Evolutionary conservation across 2,888 invertebrate species (phyloP).

Genomic region (Dicyrtoma fusca): DNA sequence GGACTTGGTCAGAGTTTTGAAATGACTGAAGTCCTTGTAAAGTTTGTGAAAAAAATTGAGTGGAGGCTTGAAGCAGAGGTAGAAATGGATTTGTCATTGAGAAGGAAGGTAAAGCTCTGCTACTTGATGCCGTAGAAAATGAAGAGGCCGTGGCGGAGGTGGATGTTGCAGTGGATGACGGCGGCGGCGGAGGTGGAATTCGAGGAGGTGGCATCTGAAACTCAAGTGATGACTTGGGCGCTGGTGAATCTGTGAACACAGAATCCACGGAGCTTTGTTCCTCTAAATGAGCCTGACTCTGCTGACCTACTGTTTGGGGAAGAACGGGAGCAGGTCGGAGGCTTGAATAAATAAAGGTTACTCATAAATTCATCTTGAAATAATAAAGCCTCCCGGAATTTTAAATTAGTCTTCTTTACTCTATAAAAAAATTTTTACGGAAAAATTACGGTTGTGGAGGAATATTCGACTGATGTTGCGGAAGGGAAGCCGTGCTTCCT

Average conservation of each 20-base stretch:
- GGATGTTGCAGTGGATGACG: background rate
- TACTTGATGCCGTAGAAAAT: background rate
- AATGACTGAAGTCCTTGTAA: constrained; percentile 41
- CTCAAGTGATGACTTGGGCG: constrained; percentile 40
- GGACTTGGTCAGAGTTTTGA: constrained; percentile 25
- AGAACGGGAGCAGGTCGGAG: constrained; percentile 57
- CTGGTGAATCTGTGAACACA: constrained; percentile 45
- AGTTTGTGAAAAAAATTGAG: constrained; percentile 52
- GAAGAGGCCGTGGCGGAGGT: background rate
- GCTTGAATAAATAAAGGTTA: constrained; percentile 57
- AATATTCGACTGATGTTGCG: constrained; percentile 26
- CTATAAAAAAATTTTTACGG: too few species aligned
- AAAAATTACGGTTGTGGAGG: constrained; percentile 34
- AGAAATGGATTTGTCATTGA: constrained; percentile 55
- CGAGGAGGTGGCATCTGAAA: constrained; percentile 39
- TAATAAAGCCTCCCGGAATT: background rate
- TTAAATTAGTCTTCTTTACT: too few species aligned
- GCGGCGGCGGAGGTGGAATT: constrained; percentile 68
- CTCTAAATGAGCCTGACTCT: constrained; percentile 11
- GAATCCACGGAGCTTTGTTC: constrained; percentile 44
- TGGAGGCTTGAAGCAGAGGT: constrained; percentile 52
- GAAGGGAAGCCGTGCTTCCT: constrained; percentile 40
- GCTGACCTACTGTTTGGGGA: constrained; percentile 37
- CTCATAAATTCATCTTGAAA: background rate
- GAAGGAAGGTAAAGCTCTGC: constrained; percentile 18